phyloP scores from a whole-genome alignment of 2,797 vertebrate species.

The Mormyrops boulengeri region DNA sequence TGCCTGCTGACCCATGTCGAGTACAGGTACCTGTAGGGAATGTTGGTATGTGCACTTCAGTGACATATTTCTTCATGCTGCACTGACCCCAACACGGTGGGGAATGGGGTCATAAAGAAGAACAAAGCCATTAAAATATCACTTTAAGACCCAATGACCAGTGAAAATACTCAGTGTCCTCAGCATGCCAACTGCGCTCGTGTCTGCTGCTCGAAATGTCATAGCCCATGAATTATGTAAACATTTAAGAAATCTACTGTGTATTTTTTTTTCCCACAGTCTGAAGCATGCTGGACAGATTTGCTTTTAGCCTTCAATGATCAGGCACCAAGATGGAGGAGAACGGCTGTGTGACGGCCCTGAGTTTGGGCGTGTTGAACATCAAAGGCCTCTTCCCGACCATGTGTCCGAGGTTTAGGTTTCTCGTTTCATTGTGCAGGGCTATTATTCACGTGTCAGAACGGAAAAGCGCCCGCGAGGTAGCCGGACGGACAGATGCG shows the following conservation, averaged over 20 bases:
- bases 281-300: background rate
- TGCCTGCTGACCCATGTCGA: constrained; percentile 3
- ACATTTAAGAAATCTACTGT: background rate
- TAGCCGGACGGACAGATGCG: no score
- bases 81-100: background rate
- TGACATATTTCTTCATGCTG: constrained; percentile 10
- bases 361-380: background rate
- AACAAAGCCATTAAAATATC: constrained; percentile 23
- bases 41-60: background rate
- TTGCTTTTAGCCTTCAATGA: background rate
- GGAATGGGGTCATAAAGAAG: constrained; percentile 18
- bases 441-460: background rate
- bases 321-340: background rate
- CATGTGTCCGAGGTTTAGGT: no score
- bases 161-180: constrained; percentile 7
- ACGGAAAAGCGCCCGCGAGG: background rate
- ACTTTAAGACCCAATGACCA: constrained; percentile 3
- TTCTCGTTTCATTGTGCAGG: background rate
- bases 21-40: background rate
- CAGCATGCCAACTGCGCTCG: background rate
- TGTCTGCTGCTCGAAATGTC: background rate
- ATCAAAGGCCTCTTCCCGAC: background rate
- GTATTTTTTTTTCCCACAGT: background rate
- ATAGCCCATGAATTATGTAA: background rate
- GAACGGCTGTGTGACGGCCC: background rate